These are phyloP conservation scores for Lineus longissimus DNA, from an alignment of 1,140 invertebrate genomes.

Conservation along the genomic window DNA sequence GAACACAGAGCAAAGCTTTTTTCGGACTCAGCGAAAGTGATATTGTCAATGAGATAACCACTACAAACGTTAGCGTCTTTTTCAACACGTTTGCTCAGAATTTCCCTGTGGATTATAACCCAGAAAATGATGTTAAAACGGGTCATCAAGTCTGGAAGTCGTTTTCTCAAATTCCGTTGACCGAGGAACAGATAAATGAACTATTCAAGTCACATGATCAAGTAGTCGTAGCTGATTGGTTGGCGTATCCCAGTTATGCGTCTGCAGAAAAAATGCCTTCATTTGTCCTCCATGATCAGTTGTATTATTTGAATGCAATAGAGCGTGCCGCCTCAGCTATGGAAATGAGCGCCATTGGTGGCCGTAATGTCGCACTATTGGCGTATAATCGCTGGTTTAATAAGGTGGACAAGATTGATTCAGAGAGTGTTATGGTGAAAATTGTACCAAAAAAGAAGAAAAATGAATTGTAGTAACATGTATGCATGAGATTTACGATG, in stretches of 20 bases:
- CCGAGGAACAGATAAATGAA: constrained; percentile 50
- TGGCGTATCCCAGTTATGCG: constrained; percentile 64
- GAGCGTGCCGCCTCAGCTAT: constrained; percentile 69
- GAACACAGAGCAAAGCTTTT: constrained; percentile 53
- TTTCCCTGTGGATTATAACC: constrained; percentile 47
- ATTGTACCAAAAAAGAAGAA: too few species aligned
- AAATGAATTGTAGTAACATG: too few species aligned
- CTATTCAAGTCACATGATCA: constrained; percentile 58
- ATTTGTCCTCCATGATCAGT: constrained; percentile 59
- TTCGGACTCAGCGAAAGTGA: constrained; percentile 50
- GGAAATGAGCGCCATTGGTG: constrained; percentile 68
- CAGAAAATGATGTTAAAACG: constrained; percentile 16
- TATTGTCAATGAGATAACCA: constrained; percentile 53
- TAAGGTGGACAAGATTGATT: constrained; percentile 42
- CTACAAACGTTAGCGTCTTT: constrained; percentile 50
- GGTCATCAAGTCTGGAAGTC: constrained; percentile 61
- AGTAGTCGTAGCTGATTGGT: constrained; percentile 56
- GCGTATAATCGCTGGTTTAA: constrained; percentile 50
- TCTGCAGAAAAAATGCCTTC: constrained; percentile 48
- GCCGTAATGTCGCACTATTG: constrained; percentile 64
- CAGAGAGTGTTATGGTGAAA: background rate
- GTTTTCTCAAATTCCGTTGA: constrained; percentile 58
- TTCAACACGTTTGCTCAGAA: constrained; percentile 55
- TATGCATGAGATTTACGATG: too few species aligned
- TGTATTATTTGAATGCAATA: constrained; percentile 67